A percentile compares a stretch with the other conserved stretches of the same genome.
phyloP scores from a whole-genome alignment of 2,797 vertebrate genomes.

The Myotis findleyi region DNA sequence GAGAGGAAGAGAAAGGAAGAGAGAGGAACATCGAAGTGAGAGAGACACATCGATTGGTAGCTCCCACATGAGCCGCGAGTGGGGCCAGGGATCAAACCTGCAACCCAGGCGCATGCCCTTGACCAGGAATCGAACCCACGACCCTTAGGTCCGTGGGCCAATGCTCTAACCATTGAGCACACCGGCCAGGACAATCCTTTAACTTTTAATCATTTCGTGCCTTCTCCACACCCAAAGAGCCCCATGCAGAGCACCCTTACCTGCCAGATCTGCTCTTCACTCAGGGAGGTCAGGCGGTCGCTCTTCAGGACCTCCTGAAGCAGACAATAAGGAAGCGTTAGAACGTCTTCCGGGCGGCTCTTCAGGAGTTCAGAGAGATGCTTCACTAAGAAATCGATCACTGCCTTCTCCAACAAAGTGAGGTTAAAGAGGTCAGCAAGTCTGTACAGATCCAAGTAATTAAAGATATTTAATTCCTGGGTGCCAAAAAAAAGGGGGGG shows the following conservation, averaged over 20 bases:
- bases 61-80: no score
- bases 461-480: constrained; percentile 97
- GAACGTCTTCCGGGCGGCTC: constrained; percentile 93
- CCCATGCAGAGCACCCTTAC: constrained; percentile 85
- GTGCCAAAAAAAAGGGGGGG: constrained; percentile 69
- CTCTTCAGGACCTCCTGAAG: constrained; percentile 97
- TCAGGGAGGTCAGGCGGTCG: constrained; percentile 96
- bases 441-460: constrained; percentile 98
- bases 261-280: constrained; percentile 99
- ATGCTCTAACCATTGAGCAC: no score
- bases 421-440: constrained; percentile 99
- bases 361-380: constrained; percentile 96
- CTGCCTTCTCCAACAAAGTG: constrained; percentile 95
- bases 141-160: no score
- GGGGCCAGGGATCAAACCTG: no score
- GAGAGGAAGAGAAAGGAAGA: no score
- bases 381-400: constrained; percentile 97
- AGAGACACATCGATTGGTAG: no score
- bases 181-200: not conserved
- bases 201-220: constrained; percentile 34
- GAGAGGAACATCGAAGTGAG: no score
- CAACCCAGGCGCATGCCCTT: no score
- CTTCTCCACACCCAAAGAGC: not conserved
- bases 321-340: constrained; percentile 95
- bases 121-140: no score